Evolutionary conservation across 2,113 vertebrate genomes (phyloP).

Genomic region (Oplegnathus fasciatus): DNA sequence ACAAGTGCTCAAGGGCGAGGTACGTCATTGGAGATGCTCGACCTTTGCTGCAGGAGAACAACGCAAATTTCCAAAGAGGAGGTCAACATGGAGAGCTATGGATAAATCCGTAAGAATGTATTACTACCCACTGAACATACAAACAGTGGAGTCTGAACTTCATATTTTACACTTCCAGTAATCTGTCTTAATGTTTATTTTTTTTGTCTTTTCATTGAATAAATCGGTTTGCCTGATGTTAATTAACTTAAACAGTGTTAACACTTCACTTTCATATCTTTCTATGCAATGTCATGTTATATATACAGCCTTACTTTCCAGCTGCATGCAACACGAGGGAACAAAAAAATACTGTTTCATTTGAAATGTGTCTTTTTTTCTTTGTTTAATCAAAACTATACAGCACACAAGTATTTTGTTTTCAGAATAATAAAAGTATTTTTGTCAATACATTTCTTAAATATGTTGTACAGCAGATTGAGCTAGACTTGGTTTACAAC

Average conservation of each 20-base stretch:
- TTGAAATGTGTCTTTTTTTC: constrained; percentile 5
- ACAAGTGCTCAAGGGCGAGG: constrained; percentile 11
- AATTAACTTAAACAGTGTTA: constrained; percentile 76
- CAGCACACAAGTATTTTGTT: constrained; percentile 18
- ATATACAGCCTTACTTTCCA: too few relatives aligned
- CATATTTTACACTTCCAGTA: neutral
- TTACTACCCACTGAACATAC: neutral
- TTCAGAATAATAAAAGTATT: constrained; percentile 60
- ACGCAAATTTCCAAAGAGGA: neutral
- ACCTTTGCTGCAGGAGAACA: constrained; percentile 31
- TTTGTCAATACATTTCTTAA: constrained; percentile 61
- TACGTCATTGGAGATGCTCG: neutral
- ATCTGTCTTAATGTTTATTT: constrained; percentile 38
- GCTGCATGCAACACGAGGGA: constrained; percentile 43
- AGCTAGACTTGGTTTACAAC: neutral
- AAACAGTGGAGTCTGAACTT: constrained; percentile 31
- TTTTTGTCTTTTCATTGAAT: constrained; percentile 34
- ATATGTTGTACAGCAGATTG: constrained; percentile 18
- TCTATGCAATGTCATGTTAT: constrained; percentile 23
- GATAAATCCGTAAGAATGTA: constrained; percentile 40
- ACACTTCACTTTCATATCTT: constrained; percentile 1
- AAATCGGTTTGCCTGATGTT: constrained; percentile 32
- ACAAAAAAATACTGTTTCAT: neutral
- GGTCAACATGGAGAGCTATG: neutral
- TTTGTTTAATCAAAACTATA: constrained; percentile 52